Base-by-base conservation (phyloP, 2,113 vertebrate genomes). In the Ageneiosus marmoratus region DNA sequence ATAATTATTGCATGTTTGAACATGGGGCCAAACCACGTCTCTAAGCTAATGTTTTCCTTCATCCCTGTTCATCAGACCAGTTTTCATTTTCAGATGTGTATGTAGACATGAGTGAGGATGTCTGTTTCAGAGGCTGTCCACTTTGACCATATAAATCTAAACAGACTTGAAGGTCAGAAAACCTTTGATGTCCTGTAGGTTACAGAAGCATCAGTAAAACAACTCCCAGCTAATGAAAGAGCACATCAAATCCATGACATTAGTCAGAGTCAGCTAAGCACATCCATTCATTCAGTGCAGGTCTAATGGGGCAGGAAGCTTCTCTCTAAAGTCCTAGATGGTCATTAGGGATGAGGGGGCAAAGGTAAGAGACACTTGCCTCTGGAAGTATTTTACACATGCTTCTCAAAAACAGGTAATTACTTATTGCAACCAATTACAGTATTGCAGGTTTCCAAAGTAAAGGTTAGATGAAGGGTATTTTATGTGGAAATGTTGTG, bases 211-310 rank as follows among this genome's bases (percentile, higher is more conserved):
- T 82, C 67, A 62, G 63, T 75, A 70, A 10, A 3, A 56, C 34
- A 29, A 29, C 51, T 77, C 65, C 58, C 24, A 37, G 63, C 65
- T 86, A 87, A 88, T 87, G 77, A 89, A 27, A 82, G 83, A 74
- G n/a, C 65, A 58, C 60, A 62, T 81, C 41, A 60, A 48, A 77
- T 78, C 80, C 32, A 65, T 76, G 16, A 58, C 58, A 73, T 58
- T 60, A 72, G 48, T 77, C 63, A 77, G n/a, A 62, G 74, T 82
- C 13, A 41, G 60, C 63, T 82, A 37, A 82, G 60, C 58, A 83
- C 55, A 76, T 70, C 82, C 83, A 83, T 18, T 32, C 41, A 37
- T 77, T 83, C 48, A 70, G 46, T 53, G 53, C 50, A 74, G 22
- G 44, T 29, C 37, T 80, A 75, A 82, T 58, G 16, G 32, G 63